These are phyloP conservation scores for Gavia stellata DNA, from an alignment of 2,113 vertebrate genomes.

Conservation along the genomic window DNA sequence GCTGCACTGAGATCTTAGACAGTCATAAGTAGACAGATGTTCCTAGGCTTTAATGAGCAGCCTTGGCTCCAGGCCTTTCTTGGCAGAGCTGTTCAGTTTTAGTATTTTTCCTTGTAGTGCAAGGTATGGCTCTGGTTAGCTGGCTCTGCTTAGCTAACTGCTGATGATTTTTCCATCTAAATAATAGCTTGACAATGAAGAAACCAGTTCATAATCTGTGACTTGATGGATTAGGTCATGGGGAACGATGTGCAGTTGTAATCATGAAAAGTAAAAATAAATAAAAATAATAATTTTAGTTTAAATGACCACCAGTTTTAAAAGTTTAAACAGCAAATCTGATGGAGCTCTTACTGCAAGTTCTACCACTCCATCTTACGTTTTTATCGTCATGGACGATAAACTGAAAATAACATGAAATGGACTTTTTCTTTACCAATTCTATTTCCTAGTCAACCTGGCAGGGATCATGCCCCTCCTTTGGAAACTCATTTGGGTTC, in stretches of 20 bases:
- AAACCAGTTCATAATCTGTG: conserved; percentile 10
- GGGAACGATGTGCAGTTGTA: background rate
- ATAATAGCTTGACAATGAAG: conserved; percentile 39
- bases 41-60: background rate
- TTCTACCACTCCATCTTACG: background rate
- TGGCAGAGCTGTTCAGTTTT: conserved; percentile 16
- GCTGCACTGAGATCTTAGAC: background rate
- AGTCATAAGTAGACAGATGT: conserved; percentile 15
- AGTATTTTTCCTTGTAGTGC: conserved; percentile 15
- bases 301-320: background rate
- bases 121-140: conserved; percentile 27
- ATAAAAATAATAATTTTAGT: background rate
- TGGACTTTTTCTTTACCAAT: background rate
- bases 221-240: conserved; percentile 3
- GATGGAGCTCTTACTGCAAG: background rate
- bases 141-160: conserved; percentile 17
- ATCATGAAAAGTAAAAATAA: background rate
- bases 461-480: background rate
- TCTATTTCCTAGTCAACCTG: background rate
- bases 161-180: conserved; percentile 46
- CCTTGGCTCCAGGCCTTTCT: conserved; percentile 19
- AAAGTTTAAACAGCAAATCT: background rate
- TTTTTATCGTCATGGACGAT: background rate
- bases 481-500: background rate
- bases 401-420: background rate